A percentile compares a stretch with the other conserved stretches of the same genome.
Conservation (phyloP, 2,113 vertebrate species). For the Anarrhichthys ocellatus region DNA sequence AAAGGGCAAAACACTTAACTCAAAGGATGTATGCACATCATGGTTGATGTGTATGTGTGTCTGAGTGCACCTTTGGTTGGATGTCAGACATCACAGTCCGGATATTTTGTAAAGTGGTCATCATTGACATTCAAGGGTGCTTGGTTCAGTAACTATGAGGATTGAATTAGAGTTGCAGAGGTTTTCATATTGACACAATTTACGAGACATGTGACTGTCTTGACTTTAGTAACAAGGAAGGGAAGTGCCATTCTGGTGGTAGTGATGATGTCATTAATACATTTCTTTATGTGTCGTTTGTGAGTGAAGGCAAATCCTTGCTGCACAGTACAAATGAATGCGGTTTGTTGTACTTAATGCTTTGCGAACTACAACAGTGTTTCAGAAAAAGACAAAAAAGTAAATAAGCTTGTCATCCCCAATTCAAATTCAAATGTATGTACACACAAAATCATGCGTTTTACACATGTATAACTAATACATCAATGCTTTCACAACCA, state of each 20-base stretch:
- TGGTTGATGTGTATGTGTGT: too few species aligned
- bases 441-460: background rate
- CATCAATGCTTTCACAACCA: background rate
- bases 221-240: background rate
- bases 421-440: background rate
- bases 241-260: background rate
- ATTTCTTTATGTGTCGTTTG: background rate
- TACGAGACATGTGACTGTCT: background rate
- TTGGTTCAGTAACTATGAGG: background rate
- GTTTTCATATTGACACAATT: background rate
- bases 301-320: background rate
- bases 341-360: background rate
- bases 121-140: background rate
- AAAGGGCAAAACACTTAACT: background rate
- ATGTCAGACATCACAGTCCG: background rate
- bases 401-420: background rate
- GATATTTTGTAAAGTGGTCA: background rate
- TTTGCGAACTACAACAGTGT: background rate
- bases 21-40: background rate
- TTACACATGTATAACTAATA: background rate
- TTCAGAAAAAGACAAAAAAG: background rate
- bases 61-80: background rate
- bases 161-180: background rate
- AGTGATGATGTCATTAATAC: background rate
- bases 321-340: background rate